Percentiles rank a stretch among this genome's conserved stretches.
phyloP scores from a whole-genome alignment of 2,888 invertebrate genomes.

The Hartigia nigra region DNA sequence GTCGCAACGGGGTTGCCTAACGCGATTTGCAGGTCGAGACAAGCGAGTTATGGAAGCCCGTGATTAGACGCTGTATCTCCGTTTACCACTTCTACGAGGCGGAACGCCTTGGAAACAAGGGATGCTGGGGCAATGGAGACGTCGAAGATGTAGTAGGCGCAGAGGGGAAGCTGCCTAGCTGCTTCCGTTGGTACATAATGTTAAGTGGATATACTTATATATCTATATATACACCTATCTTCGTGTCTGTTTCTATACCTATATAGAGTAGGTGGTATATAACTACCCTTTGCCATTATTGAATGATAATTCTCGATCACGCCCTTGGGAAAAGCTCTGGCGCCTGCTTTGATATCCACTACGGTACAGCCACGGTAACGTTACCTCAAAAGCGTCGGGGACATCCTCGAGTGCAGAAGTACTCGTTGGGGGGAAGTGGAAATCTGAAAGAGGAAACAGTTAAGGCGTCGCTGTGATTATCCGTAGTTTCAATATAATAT shows the following conservation, averaged over 20 bases:
- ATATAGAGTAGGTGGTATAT: constrained; percentile 5
- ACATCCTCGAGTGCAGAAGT: neutral
- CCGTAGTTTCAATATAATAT: neutral
- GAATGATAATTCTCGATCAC: constrained; percentile 52
- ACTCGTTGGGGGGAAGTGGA: neutral
- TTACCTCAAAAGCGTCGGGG: neutral
- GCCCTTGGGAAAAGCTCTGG: constrained; percentile 36
- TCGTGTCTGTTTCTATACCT: constrained; percentile 3
- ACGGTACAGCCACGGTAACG: constrained; percentile 24
- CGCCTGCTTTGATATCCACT: constrained; percentile 31
- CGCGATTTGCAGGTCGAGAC: constrained; percentile 2
- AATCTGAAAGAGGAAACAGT: neutral
- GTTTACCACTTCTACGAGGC: constrained; percentile 5
- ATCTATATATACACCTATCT: neutral
- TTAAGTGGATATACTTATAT: neutral
- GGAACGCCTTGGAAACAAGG: neutral
- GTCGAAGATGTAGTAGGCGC: neutral
- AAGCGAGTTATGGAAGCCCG: constrained; percentile 5
- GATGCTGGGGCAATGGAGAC: neutral
- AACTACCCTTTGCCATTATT: constrained; percentile 38
- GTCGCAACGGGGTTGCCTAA: constrained; percentile 1
- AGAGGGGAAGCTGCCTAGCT: neutral
- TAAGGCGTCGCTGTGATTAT: neutral
- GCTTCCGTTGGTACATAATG: neutral
- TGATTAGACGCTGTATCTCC: constrained; percentile 16